A percentile compares a stretch with the other conserved stretches of the same genome.
These are phyloP conservation scores for Eurystomus glaucurus DNA, from an alignment of 2,797 vertebrate genomes.

Conservation along the genomic window DNA sequence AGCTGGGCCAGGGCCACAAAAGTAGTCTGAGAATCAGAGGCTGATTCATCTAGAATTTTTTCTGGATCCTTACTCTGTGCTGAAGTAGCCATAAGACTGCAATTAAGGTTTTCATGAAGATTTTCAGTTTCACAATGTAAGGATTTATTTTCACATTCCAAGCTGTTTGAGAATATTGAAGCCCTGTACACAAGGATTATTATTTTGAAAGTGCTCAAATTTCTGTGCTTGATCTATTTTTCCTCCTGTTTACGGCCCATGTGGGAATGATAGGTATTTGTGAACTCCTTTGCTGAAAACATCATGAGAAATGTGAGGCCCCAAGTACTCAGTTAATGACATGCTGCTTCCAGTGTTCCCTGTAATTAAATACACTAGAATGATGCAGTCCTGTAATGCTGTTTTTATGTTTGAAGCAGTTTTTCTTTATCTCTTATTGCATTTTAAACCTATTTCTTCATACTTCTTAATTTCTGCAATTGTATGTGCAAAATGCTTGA, in stretches of 20 bases:
- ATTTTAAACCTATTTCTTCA: not conserved
- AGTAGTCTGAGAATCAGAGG: not conserved
- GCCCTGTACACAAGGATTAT: not conserved
- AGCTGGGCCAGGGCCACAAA: not conserved
- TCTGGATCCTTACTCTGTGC: not conserved
- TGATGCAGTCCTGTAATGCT: conserved; percentile 3
- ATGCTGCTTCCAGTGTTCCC: conserved; percentile 6
- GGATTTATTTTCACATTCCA: conserved; percentile 5
- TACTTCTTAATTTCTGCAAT: not conserved
- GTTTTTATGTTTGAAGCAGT: not conserved
- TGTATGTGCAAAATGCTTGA: not conserved
- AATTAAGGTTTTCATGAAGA: not conserved
- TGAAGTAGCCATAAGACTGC: not conserved
- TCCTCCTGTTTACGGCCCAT: not conserved
- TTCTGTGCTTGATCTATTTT: not conserved
- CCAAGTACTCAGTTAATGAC: conserved; percentile 15
- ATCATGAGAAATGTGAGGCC: conserved; percentile 18
- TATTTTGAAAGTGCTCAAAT: not conserved
- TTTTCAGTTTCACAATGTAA: not conserved
- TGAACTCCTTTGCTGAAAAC: conserved; percentile 43
- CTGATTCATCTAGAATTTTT: not conserved
- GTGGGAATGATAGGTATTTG: not conserved
- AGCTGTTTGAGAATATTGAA: not conserved
- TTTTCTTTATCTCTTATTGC: not conserved
- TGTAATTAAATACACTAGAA: conserved; percentile 37